phyloP scores from a whole-genome alignment of 2,797 vertebrate genomes.

The Percopsis omiscomaycus region DNA sequence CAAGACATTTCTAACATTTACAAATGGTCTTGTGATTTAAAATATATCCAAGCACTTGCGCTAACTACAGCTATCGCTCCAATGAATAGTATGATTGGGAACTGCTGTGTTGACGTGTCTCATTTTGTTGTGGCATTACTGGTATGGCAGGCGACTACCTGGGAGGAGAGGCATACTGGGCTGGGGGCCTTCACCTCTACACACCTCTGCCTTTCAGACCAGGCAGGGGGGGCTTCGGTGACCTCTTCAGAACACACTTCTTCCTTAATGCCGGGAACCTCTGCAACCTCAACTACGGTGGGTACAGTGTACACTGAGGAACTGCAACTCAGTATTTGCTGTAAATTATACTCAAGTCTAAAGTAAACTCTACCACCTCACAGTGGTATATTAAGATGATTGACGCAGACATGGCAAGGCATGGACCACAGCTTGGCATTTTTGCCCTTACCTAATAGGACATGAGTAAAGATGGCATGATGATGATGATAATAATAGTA shows the following conservation, averaged over 20 bases:
- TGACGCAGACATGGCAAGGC: no score
- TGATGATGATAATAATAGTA: no score
- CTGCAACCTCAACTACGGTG: slow-evolving; percentile 96
- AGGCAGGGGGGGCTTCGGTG: slow-evolving; percentile 89
- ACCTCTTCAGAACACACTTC: slow-evolving; percentile 96
- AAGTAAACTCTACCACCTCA: no score
- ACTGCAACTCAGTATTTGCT: background rate
- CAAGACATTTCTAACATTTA: no score
- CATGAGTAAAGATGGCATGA: no score
- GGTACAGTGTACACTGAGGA: slow-evolving; percentile 27
- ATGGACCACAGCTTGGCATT: slow-evolving; percentile 1
- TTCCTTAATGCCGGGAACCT: slow-evolving; percentile 98
- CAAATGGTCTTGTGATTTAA: background rate
- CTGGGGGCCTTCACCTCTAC: slow-evolving; percentile 91
- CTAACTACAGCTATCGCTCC: no score
- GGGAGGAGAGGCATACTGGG: slow-evolving; percentile 96
- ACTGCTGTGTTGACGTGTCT: slow-evolving; percentile 29
- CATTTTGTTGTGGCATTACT: slow-evolving; percentile 41
- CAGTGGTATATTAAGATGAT: no score
- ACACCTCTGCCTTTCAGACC: slow-evolving; percentile 95
- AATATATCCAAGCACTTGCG: background rate
- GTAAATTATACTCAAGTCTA: no score
- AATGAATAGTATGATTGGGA: background rate
- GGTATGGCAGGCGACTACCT: slow-evolving; percentile 88
- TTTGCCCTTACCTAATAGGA: background rate